phyloP scores from a whole-genome alignment of 1,140 invertebrate species.

The Zaprionus tsacasi region DNA sequence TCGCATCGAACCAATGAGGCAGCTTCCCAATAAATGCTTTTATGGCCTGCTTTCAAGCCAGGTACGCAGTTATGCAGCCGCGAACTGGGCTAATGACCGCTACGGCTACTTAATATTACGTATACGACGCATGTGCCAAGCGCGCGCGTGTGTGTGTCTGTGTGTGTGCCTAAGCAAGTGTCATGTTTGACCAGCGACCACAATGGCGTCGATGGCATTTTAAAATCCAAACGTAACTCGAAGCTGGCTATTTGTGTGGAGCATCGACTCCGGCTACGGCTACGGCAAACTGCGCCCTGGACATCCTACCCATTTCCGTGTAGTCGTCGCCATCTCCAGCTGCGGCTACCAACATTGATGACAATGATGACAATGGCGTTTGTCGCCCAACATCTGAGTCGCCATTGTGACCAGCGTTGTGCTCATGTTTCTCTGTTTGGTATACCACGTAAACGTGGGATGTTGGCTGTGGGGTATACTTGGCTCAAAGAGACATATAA shows the following conservation, averaged over 20 bases:
- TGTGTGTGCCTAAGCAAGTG: slow-evolving; percentile 46
- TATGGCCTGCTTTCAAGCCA: slow-evolving; percentile 29
- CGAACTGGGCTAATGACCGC: slow-evolving; percentile 37
- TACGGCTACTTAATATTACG: slow-evolving; percentile 29
- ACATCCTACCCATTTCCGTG: background rate
- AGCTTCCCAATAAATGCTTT: slow-evolving; percentile 34
- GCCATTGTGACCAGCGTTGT: slow-evolving; percentile 46
- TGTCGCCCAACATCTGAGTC: slow-evolving; percentile 35
- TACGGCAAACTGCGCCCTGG: background rate
- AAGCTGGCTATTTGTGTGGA: slow-evolving; percentile 50
- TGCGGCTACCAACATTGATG: slow-evolving; percentile 50
- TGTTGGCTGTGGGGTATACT: background rate
- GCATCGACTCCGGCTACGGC: background rate
- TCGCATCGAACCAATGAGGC: slow-evolving; percentile 34
- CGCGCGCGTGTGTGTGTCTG: background rate
- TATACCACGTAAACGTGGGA: background rate
- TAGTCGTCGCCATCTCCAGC: slow-evolving; percentile 8
- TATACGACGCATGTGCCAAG: slow-evolving; percentile 26
- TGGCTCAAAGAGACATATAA: no score
- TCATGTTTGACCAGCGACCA: slow-evolving; percentile 66
- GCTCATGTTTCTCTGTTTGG: slow-evolving; percentile 66
- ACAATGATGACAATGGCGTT: slow-evolving; percentile 60
- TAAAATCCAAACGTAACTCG: slow-evolving; percentile 70
- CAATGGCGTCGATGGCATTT: slow-evolving; percentile 53
- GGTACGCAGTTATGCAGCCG: slow-evolving; percentile 23